Evolutionary conservation across 2,113 vertebrate species (phyloP), one percentile per base, ranked within the genome.

Genomic region (Corythornis madagascariensis): DNA sequence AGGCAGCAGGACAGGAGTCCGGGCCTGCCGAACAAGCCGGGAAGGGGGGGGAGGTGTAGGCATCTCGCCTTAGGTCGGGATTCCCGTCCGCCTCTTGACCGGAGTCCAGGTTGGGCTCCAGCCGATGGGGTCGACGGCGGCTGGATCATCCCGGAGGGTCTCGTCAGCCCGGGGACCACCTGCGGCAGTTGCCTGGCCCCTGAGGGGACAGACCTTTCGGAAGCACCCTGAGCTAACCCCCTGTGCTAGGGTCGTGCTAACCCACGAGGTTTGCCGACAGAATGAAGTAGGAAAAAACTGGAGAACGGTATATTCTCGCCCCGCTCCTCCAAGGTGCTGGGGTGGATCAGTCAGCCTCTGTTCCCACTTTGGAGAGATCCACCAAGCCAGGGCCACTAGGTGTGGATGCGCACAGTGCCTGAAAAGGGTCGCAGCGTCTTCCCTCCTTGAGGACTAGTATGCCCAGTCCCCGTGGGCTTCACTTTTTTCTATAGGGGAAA

Each of bases 71-170:
- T 14, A 11, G 13, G 19, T 3, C 6, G 13, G 16, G 9, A 33
- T 35, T 13, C 24, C 15, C n/a, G 13, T 43, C 13, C 0, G 1
- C 4, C 47, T 7, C 26, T 53, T 13, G 4, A 9, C 8, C 1
- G 7, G 13, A 31, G 9, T 17, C 35, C 50, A 16, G 28, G 10
- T 10, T 17, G 66, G 63, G 31, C 10, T 86, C 43, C 59, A 5
- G 13, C 8, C 4, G 3, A 19, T 43, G 53, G 80, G 25, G 19
- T 2, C 15, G 53, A 40, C 10, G 1, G 18, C 2, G 2, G 47
- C 18, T 7, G 16, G 26, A 55, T 33, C 45, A 47, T 25, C 43
- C 38, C 12, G 1, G 26, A 5, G 26, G 65, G 9, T 57, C 56
- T 84, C 48, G 43, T 16, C 16, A 3, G 0, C 17, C 18, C 5